These are phyloP conservation scores for Raillietiella orientalis DNA, from an alignment of 2,888 invertebrate genomes.

Conservation along the genomic window DNA sequence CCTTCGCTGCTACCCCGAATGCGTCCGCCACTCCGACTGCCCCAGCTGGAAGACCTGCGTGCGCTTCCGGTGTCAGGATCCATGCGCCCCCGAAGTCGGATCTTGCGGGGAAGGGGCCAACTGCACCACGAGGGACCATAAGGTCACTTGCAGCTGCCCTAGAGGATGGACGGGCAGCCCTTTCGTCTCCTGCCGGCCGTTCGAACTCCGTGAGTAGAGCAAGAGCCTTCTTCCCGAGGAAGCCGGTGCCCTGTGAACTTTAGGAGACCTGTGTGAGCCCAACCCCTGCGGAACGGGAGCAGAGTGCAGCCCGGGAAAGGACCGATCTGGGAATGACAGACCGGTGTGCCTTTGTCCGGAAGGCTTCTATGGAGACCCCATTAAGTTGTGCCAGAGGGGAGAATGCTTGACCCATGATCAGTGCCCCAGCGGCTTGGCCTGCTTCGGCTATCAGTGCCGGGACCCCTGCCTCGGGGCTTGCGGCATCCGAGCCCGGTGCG, in stretches of 20 bases:
- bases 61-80: constrained; percentile 46
- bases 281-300: constrained; percentile 57
- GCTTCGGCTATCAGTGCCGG: constrained; percentile 32
- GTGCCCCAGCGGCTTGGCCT: constrained; percentile 36
- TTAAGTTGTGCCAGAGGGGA: constrained; percentile 33
- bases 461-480: constrained; percentile 16
- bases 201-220: constrained; percentile 28
- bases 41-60: constrained; percentile 32
- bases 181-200: constrained; percentile 42
- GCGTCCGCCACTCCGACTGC: constrained; percentile 42
- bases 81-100: constrained; percentile 22
- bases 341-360: constrained; percentile 53
- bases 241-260: constrained; percentile 5
- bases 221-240: constrained; percentile 8
- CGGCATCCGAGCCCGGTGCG: constrained; percentile 11
- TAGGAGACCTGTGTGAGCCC: constrained; percentile 48
- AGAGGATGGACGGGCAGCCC: constrained; percentile 58
- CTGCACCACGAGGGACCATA: constrained; percentile 35
- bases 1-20: constrained; percentile 41
- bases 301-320: constrained; percentile 46
- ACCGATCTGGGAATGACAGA: constrained; percentile 40
- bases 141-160: constrained; percentile 43
- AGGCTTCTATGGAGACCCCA: constrained; percentile 42
- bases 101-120: constrained; percentile 44
- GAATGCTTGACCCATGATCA: constrained; percentile 41